These are phyloP conservation scores for Ptychodera flava DNA, from an alignment of 35 echinoderm and acorn worm genomes.

Conservation along the genomic window DNA sequence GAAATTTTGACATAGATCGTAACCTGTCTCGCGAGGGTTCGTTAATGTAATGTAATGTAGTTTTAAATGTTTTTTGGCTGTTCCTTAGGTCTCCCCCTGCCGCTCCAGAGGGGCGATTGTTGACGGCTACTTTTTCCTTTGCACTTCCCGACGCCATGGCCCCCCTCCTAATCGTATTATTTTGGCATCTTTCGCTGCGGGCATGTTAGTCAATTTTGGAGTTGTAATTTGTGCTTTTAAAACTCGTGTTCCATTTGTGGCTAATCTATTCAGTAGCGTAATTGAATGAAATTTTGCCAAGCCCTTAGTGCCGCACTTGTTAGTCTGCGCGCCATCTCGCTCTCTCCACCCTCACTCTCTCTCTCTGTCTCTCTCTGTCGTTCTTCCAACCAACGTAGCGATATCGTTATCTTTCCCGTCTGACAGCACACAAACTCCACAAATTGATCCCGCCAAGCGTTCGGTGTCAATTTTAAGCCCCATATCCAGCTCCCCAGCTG, in stretches of 20 bases:
- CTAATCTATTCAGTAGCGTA: neutral
- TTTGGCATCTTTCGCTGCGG: neutral
- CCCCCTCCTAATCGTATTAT: neutral
- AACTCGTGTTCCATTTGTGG: neutral
- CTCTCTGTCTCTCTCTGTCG: no score
- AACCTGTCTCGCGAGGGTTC: neutral
- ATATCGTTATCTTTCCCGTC: neutral
- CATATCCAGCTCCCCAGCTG: neutral
- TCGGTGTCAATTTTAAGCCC: neutral
- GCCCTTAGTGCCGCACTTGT: neutral
- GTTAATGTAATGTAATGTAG: slow-evolving; percentile 2
- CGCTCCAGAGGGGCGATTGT: neutral
- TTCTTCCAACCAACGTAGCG: no score
- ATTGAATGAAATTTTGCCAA: neutral
- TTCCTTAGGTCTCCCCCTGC: neutral
- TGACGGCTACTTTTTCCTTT: neutral
- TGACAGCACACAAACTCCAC: neutral
- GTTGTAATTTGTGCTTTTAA: slow-evolving; percentile 2
- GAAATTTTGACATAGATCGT: neutral
- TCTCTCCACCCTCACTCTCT: neutral
- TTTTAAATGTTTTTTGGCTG: neutral
- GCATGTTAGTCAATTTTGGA: neutral
- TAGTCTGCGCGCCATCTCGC: neutral
- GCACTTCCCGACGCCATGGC: neutral
- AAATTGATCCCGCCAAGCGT: neutral